Evolutionary conservation across 2,113 vertebrate genomes (phyloP).

Genomic region (Brienomyrus longianalis): DNA sequence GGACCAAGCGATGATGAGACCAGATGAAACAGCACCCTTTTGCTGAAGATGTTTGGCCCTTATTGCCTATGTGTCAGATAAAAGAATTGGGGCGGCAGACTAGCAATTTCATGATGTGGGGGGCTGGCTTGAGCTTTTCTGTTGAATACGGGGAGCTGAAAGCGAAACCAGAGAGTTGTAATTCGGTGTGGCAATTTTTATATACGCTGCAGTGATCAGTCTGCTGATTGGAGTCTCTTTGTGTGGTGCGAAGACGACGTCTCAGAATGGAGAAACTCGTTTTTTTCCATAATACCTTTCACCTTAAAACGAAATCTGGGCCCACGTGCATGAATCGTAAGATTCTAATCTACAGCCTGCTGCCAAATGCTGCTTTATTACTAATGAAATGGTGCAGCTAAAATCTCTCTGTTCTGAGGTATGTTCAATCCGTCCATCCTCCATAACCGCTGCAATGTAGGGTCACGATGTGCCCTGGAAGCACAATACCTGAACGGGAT

Average conservation of each 20-base stretch:
- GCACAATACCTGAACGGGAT: background rate
- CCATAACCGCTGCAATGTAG: background rate
- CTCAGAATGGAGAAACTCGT: background rate
- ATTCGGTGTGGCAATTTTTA: background rate
- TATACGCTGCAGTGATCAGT: background rate
- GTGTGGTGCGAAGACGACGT: background rate
- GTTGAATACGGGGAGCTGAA: background rate
- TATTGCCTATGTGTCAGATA: conserved; percentile 8
- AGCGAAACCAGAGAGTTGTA: background rate
- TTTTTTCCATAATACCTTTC: background rate
- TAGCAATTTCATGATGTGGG: background rate
- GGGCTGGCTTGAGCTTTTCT: background rate
- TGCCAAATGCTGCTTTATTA: background rate
- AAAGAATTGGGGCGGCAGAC: background rate
- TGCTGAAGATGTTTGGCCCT: background rate
- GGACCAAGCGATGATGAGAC: background rate
- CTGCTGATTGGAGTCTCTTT: background rate
- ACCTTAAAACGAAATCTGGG: background rate
- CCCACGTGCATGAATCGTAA: background rate
- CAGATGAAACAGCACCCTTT: background rate
- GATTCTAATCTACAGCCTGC: background rate
- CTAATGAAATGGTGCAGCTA: background rate
- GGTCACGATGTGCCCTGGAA: background rate
- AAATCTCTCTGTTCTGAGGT: background rate
- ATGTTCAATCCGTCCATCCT: background rate